These are phyloP conservation scores for Morone saxatilis DNA, from an alignment of 2,113 vertebrate species.

Conservation along the genomic window DNA sequence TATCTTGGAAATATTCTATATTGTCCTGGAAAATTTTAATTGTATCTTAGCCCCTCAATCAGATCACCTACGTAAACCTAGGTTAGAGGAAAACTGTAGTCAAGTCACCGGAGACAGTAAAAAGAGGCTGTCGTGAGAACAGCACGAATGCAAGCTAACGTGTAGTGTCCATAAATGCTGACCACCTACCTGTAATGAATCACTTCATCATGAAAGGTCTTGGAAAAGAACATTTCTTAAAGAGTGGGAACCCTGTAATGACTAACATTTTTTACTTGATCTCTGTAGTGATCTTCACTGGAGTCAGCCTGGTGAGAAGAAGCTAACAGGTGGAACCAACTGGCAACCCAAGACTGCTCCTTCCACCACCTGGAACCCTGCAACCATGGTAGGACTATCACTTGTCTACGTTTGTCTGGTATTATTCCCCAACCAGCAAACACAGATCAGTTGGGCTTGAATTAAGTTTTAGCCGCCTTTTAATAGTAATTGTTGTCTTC, in stretches of 20 bases:
- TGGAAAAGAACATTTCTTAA: too few species aligned
- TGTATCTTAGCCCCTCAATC: too few species aligned
- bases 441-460: neutral
- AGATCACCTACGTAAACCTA: too few species aligned
- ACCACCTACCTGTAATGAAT: neutral
- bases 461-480: neutral
- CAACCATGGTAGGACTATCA: constrained; percentile 84
- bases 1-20: too few species aligned
- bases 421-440: neutral
- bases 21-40: too few species aligned
- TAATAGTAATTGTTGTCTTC: neutral
- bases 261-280: neutral
- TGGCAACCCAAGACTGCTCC: constrained; percentile 97
- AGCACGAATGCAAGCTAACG: too few species aligned
- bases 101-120: too few species aligned
- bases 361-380: constrained; percentile 95
- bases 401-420: too few species aligned
- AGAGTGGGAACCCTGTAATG: too few species aligned
- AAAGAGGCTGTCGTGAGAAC: too few species aligned
- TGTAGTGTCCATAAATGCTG: neutral
- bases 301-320: constrained; percentile 97
- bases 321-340: constrained; percentile 94
- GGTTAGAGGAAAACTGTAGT: too few species aligned
- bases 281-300: constrained; percentile 93
- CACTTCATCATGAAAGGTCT: too few species aligned